Evolutionary conservation across 2,113 vertebrate species (phyloP).

Genomic region (Bubalus kerabau): DNA sequence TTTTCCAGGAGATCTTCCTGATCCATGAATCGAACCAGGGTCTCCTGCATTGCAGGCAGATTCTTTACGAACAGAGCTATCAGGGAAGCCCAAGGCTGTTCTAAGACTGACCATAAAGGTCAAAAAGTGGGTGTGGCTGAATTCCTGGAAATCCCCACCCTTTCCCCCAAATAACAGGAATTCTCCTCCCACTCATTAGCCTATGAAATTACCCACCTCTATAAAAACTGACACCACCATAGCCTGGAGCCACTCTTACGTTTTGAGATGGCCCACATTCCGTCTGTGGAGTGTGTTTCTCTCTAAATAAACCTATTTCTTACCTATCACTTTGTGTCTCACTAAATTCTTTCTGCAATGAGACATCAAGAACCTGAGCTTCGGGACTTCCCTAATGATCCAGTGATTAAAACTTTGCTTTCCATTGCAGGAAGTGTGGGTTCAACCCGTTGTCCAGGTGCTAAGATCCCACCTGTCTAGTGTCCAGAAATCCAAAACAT

Average conservation of each 20-base stretch:
- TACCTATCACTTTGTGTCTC: neutral
- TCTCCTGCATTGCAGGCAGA: neutral
- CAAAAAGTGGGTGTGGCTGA: neutral
- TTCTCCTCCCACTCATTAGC: neutral
- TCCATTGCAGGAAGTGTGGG: neutral
- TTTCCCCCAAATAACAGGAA: neutral
- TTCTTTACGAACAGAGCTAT: rapidly evolving
- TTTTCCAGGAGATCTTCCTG: neutral
- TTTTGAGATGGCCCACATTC: neutral
- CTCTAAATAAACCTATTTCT: neutral
- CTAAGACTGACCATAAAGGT: neutral
- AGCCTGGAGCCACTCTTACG: neutral
- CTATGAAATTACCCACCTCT: neutral
- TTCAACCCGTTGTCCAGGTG: neutral
- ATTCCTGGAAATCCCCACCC: neutral
- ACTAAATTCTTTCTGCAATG: neutral
- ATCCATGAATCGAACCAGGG: neutral
- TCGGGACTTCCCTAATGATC: neutral
- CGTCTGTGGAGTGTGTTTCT: neutral
- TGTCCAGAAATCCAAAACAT: neutral
- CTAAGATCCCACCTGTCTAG: neutral
- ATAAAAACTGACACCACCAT: neutral
- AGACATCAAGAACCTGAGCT: neutral
- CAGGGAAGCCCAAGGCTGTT: neutral
- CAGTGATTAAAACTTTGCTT: neutral